These are phyloP conservation scores for Holothuria leucospilota DNA, from an alignment of 53 echinoderm and acorn worm species.

Conservation along the genomic window DNA sequence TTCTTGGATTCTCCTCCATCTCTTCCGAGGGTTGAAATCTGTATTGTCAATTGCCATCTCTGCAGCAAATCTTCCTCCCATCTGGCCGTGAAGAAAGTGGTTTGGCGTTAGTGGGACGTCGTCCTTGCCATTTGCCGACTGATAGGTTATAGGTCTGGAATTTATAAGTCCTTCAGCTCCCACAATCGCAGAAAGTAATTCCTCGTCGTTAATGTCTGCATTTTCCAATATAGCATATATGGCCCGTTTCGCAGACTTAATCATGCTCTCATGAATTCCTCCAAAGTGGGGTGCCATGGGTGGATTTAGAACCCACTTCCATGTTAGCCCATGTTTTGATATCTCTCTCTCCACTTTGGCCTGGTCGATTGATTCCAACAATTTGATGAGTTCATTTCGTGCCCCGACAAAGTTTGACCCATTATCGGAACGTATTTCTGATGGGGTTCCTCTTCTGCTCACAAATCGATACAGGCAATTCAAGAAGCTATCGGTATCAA, in stretches of 20 bases:
- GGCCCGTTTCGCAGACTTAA: slow-evolving; percentile 33
- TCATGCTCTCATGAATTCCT: slow-evolving; percentile 26
- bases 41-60: slow-evolving; percentile 14
- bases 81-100: neutral
- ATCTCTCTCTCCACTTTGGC: neutral
- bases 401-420: slow-evolving; percentile 45
- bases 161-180: slow-evolving; percentile 11
- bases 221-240: slow-evolving; percentile 12
- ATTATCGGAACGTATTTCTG: neutral
- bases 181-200: slow-evolving; percentile 15
- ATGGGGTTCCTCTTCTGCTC: slow-evolving; percentile 27
- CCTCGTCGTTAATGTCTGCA: slow-evolving; percentile 37
- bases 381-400: slow-evolving; percentile 5
- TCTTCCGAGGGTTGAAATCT: slow-evolving; percentile 9
- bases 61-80: slow-evolving; percentile 10
- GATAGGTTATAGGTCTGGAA: slow-evolving; percentile 15
- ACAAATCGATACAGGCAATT: slow-evolving; percentile 16
- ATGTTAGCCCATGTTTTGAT: neutral
- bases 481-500: slow-evolving; percentile 14
- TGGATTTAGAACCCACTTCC: slow-evolving; percentile 32
- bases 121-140: slow-evolving; percentile 23
- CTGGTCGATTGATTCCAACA: neutral
- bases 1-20: no score
- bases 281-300: slow-evolving; percentile 19
- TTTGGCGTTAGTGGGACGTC: slow-evolving; percentile 23